A percentile compares a stretch with the other conserved stretches of the same genome.
Conservation (phyloP, 2,888 invertebrate genomes). For the Orthosia gracilis region DNA sequence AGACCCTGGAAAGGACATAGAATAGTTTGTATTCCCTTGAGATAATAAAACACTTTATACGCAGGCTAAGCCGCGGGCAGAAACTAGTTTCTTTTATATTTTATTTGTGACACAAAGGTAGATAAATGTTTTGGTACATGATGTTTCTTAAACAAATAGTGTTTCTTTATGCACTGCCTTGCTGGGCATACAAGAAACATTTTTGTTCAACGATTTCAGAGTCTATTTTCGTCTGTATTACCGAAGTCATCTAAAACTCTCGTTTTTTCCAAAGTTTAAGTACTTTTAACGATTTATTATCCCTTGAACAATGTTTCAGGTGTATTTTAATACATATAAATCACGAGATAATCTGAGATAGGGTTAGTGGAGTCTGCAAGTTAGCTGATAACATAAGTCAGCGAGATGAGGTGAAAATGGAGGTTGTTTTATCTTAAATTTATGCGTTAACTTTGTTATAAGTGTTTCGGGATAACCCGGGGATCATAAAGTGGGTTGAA, state of each 20-base stretch:
- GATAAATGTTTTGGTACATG: too few relatives aligned
- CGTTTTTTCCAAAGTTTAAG: conserved; percentile 17
- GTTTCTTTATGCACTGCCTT: too few relatives aligned
- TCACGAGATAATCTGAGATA: conserved; percentile 35
- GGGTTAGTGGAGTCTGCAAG: conserved; percentile 21
- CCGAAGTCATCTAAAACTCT: neutral
- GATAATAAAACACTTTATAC: too few relatives aligned
- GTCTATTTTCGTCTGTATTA: neutral
- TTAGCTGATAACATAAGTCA: conserved; percentile 43
- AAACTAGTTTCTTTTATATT: too few relatives aligned
- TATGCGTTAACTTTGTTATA: conserved; percentile 50
- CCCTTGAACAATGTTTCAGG: conserved; percentile 29
- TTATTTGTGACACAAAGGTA: too few relatives aligned
- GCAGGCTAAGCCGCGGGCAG: too few relatives aligned
- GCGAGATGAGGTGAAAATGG: conserved; percentile 49
- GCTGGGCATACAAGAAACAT: neutral
- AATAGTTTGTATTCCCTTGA: too few relatives aligned
- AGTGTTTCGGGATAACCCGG: conserved; percentile 38
- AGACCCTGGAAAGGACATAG: too few relatives aligned
- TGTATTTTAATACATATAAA: conserved; percentile 49
- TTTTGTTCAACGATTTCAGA: neutral
- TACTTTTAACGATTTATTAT: conserved; percentile 34
- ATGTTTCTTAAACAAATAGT: too few relatives aligned
- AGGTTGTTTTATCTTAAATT: conserved; percentile 40
- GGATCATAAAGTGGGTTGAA: conserved; percentile 23